phyloP scores from a whole-genome alignment of 2,797 vertebrate genomes.

The Danio tinwini region DNA sequence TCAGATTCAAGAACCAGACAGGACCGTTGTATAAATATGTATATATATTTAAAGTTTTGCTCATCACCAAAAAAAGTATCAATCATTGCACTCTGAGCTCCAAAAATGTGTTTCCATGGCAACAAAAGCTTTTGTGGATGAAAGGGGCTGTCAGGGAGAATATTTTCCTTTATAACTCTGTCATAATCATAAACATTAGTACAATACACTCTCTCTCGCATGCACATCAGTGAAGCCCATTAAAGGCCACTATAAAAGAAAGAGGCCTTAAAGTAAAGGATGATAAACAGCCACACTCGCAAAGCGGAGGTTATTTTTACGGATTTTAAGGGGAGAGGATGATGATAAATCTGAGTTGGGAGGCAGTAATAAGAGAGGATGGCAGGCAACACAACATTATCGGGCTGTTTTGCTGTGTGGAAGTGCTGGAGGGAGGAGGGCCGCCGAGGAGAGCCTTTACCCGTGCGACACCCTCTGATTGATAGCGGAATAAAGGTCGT shows the following conservation, averaged over 20 bases:
- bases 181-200: conserved; percentile 51
- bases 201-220: conserved; percentile 28
- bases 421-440: conserved; percentile 48
- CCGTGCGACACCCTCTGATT: conserved; percentile 47
- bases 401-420: conserved; percentile 48
- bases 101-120: conserved; percentile 22
- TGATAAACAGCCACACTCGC: conserved; percentile 41
- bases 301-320: conserved; percentile 50
- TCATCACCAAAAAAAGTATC: conserved; percentile 30
- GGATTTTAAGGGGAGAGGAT: conserved; percentile 46
- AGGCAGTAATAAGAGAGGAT: conserved; percentile 52
- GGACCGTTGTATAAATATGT: not conserved
- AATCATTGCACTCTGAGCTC: conserved; percentile 17
- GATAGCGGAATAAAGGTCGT: conserved; percentile 49
- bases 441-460: conserved; percentile 36
- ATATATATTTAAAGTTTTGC: conserved; percentile 2
- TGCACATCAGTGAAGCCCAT: conserved; percentile 47
- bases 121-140: conserved; percentile 21
- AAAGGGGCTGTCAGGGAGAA: conserved; percentile 36
- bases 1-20: no score
- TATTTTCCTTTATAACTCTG: conserved; percentile 48
- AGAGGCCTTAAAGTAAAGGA: conserved; percentile 45
- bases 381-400: conserved; percentile 54
- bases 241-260: conserved; percentile 48
- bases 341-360: conserved; percentile 51